A percentile compares a stretch with the other conserved stretches of the same genome.
Conservation (phyloP, 2,113 vertebrate species). For the Protomyctophum bolini region DNA sequence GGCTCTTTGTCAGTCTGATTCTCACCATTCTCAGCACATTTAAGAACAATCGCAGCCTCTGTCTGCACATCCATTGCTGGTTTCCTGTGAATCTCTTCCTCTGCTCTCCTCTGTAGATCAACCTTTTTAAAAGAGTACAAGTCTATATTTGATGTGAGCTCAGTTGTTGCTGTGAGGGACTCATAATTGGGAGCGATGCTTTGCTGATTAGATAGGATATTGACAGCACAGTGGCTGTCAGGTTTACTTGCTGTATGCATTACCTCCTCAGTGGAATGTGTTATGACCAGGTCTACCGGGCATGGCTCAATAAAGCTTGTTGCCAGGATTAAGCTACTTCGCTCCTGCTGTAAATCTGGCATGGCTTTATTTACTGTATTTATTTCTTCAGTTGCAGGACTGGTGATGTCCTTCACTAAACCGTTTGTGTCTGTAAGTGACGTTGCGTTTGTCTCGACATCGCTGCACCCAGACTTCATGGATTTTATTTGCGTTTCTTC, state of each 20-base stretch:
- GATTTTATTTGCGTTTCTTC: slow-evolving; percentile 2
- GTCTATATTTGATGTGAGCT: slow-evolving; percentile 1
- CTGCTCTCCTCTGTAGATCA: slow-evolving; percentile 30
- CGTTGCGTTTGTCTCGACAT: slow-evolving; percentile 4
- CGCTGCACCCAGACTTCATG: background rate
- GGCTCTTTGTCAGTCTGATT: slow-evolving; percentile 55
- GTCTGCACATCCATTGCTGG: slow-evolving; percentile 35
- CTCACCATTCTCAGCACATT: slow-evolving; percentile 57
- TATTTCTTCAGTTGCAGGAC: slow-evolving; percentile 20
- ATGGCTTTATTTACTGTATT: slow-evolving; percentile 4
- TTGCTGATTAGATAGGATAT: slow-evolving; percentile 12
- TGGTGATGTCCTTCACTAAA: background rate
- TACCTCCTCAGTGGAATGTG: slow-evolving; percentile 29
- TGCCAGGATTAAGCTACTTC: slow-evolving; percentile 21
- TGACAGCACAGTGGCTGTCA: slow-evolving; percentile 18
- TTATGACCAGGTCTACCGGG: slow-evolving; percentile 1
- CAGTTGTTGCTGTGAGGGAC: slow-evolving; percentile 7
- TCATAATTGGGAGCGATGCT: background rate
- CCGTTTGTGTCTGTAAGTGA: slow-evolving; percentile 2
- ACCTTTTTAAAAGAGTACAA: slow-evolving; percentile 13
- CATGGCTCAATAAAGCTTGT: slow-evolving; percentile 7
- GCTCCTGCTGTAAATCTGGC: background rate
- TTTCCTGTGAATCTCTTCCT: slow-evolving; percentile 40
- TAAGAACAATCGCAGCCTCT: slow-evolving; percentile 48
- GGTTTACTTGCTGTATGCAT: slow-evolving; percentile 43